Base-by-base conservation (phyloP, 2,888 invertebrate genomes). In the Strigamia maritima region DNA sequence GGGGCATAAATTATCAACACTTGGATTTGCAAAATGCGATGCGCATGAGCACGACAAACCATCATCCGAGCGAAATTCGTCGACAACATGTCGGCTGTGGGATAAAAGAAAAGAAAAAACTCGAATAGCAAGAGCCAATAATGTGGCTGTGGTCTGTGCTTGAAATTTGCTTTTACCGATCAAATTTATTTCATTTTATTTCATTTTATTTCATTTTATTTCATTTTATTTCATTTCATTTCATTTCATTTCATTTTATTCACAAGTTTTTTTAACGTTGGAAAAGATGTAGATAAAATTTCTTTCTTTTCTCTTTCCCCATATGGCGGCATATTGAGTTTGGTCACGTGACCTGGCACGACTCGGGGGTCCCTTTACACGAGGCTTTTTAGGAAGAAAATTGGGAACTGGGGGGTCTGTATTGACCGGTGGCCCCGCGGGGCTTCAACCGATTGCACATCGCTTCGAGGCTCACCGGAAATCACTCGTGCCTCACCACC, bases 361-460 rank as follows among this genome's bases (percentile, higher is more conserved):
- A 44, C 44, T 44, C 44, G 44, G 44, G 60, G 60, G 60, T 22
- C 24, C 60, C 60, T 65, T 65, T 65, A 65, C 60, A 24, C 60
- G 60, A 65, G 24, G 60, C 60, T 24, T 65, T 65, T 65, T 65
- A 65, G 22, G n/a, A 65, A 65, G 60, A 65, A 65, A 65, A 65
- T 65, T 65, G 60, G 60, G 60, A 24, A 65, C 60, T 65, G 60
- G 60, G 60, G 60, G 44, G 60, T 65, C 24, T 12, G 60, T 65
- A 65, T 65, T 65, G 60, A 65, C 60, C 60, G 60, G 60, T 65
- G 60, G 22, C 60, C 60, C 60, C 24, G 60, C 60, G 60, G 60
- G 60, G 60, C 60, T 65, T 65, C 22, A 65, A 65, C 60, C 60
- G 60, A 65, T 65, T 65, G 60, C 60, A 65, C 60, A 65, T 65